Base-by-base conservation (phyloP, 1,140 invertebrate genomes). In the Harpegnathos saltator region DNA sequence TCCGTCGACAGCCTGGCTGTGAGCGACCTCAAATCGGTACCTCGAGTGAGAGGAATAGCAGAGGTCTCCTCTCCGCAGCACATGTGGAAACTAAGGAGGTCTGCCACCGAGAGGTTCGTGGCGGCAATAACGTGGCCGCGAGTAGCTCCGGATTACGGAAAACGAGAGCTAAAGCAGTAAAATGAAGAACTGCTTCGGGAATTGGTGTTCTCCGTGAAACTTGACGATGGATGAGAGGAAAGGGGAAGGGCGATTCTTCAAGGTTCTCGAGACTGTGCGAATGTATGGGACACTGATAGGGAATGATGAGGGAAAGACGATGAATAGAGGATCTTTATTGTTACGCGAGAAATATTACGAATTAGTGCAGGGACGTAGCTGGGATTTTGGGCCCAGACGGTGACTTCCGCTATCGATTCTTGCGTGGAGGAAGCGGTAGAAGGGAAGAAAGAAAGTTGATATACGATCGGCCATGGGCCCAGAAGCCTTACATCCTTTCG, bases 251-350 rank as follows among this genome's bases (percentile, higher is more conserved):
- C 44, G 24, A 77, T 29, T 77, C 52, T 71, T 59, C 38, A 56
- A 69, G 44, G 15, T 66, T 56, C 69, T 71, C 19, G 29, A 11
- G n/a, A 44, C 38, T 44, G 38, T 44, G 38, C 3, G 48, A 77
- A 15, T 24, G n/a, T n/a, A 50, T 80, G 65, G 58, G 38, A 58
- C 29, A 52, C 69, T 71, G 73, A 77, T 77, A 58, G 65, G 52
- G 56, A 71, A 65, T 80, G 65, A 58, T 58, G 29, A 80, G 44
- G 22, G 14, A 29, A 9, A 17, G 44, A 33, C 38, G 24, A 22
- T 44, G 24, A 38, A 26, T 14, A 22, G 7, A 26, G 33, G 15
- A 80, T 9, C 22, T 69, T 58, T 2, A 26, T 69, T 80, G 33
- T 80, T 80, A 59, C 5, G 50, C 38, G 75, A 69, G 11, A 66